Percentiles rank a stretch among this genome's conserved stretches.
These are phyloP conservation scores for Rhabdophis nuchalis DNA, from an alignment of 2,797 vertebrate species.

Conservation along the genomic window DNA sequence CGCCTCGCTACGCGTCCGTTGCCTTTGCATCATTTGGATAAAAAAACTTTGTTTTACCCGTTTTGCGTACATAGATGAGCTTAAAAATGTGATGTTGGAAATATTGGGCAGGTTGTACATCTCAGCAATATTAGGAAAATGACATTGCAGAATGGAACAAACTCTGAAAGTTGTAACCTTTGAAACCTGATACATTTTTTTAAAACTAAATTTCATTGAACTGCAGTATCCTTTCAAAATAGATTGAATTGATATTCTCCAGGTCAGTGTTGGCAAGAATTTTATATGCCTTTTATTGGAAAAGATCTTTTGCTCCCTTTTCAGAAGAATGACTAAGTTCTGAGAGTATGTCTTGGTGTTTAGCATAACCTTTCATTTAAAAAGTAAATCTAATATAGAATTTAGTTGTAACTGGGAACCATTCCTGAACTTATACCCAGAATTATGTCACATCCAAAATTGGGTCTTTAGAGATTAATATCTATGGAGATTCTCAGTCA, in stretches of 20 bases:
- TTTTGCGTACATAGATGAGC: neutral
- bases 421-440: neutral
- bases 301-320: neutral
- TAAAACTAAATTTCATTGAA: neutral
- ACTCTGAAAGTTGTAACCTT: neutral
- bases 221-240: neutral
- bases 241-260: neutral
- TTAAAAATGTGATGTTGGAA: neutral
- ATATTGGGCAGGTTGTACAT: neutral
- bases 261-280: neutral
- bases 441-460: neutral
- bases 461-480: neutral
- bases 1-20: neutral
- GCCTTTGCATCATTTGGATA: neutral
- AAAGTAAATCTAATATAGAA: neutral
- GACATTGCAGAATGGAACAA: neutral
- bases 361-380: neutral
- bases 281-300: neutral
- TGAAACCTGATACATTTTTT: neutral
- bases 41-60: neutral
- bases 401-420: neutral
- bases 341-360: neutral
- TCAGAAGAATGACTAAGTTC: neutral
- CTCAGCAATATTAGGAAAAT: neutral
- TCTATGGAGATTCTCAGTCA: too few species aligned